phyloP scores from a whole-genome alignment of 1,140 invertebrate species.

The Micrasema longulum region DNA sequence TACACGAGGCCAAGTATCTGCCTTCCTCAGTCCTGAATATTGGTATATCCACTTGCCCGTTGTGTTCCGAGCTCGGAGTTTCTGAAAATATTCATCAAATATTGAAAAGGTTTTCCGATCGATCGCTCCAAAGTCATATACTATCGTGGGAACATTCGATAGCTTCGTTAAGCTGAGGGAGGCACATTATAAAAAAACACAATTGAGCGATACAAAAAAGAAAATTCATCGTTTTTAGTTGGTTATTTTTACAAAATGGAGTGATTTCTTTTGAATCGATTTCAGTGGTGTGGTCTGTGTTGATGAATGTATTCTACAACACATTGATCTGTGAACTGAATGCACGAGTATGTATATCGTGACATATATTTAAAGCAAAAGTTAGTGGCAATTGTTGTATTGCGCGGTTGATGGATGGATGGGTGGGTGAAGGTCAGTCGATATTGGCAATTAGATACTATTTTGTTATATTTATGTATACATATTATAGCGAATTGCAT shows the following conservation, averaged over 20 bases:
- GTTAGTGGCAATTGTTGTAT: neutral
- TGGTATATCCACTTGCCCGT: constrained; percentile 75
- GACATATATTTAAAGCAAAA: constrained; percentile 4
- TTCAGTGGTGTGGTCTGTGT: too few species aligned
- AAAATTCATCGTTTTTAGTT: too few species aligned
- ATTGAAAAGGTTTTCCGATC: constrained; percentile 50
- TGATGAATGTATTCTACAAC: too few species aligned
- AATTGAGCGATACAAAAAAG: neutral
- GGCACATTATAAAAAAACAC: constrained; percentile 6
- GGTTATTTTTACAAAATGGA: too few species aligned
- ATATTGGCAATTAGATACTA: neutral
- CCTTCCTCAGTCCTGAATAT: constrained; percentile 85
- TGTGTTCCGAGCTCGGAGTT: constrained; percentile 61
- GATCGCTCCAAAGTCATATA: constrained; percentile 10
- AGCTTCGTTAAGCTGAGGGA: too few species aligned
- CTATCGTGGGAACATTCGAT: too few species aligned
- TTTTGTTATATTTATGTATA: too few species aligned
- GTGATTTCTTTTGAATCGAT: too few species aligned
- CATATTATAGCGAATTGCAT: too few species aligned
- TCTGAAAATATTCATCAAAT: constrained; percentile 52
- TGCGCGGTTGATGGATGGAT: neutral
- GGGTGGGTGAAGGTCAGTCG: neutral
- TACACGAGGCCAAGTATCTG: constrained; percentile 84
- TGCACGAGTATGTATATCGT: too few species aligned
- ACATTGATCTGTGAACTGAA: too few species aligned